These are phyloP conservation scores for Pogonocherus hispidulus DNA, from an alignment of 2,888 invertebrate genomes.

Conservation along the genomic window DNA sequence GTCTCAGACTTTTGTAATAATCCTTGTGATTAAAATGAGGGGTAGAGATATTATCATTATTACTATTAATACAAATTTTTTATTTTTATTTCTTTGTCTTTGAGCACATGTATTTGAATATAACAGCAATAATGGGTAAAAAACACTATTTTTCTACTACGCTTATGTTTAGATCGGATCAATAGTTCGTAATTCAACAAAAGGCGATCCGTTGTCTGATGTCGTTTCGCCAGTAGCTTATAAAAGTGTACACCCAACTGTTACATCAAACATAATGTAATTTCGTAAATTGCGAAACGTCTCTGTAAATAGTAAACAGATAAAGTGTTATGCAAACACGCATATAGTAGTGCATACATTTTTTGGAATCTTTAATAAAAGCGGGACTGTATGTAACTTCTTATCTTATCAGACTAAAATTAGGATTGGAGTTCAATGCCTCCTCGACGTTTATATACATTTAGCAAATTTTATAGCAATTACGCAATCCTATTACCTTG, in stretches of 20 bases:
- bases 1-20: too few species aligned
- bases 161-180: too few species aligned
- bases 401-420: conserved; percentile 26
- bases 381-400: conserved; percentile 15
- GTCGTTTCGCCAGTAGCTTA: not conserved
- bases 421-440: conserved; percentile 30
- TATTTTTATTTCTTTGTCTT: too few species aligned
- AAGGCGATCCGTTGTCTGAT: not conserved
- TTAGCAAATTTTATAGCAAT: conserved; percentile 29
- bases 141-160: too few species aligned
- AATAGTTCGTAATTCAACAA: too few species aligned
- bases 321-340: conserved; percentile 7
- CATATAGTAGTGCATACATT: conserved; percentile 11
- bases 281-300: conserved; percentile 12
- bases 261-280: conserved; percentile 1
- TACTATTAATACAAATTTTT: too few species aligned
- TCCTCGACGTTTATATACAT: conserved; percentile 21
- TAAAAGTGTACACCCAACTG: not conserved
- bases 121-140: too few species aligned
- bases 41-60: too few species aligned
- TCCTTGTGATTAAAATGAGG: too few species aligned
- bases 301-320: conserved; percentile 6
- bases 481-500: conserved; percentile 30
- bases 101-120: too few species aligned
- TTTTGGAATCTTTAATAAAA: conserved; percentile 14